phyloP scores from a whole-genome alignment of 2,113 vertebrate species.

The Oenanthe oenanthe region DNA sequence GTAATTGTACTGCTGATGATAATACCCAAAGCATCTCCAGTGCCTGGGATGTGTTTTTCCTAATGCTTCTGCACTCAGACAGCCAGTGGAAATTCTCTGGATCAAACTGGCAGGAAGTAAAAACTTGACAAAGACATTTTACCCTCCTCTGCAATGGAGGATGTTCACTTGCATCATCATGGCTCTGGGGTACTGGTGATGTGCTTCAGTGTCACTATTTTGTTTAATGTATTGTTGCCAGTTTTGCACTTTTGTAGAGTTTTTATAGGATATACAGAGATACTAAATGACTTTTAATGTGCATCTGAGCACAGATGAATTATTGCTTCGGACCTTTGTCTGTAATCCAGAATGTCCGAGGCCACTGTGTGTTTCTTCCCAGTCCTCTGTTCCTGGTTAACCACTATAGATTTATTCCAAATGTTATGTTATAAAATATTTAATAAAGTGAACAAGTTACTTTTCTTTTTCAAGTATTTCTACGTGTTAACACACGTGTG shows the following conservation, averaged over 20 bases:
- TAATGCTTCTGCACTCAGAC: neutral
- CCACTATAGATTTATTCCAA: neutral
- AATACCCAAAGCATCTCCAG: neutral
- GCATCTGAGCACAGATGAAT: neutral
- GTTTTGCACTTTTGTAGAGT: neutral
- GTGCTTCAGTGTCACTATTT: neutral
- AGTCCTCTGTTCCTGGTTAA: neutral
- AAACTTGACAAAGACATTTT: neutral
- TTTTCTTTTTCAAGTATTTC: neutral
- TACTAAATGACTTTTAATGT: neutral
- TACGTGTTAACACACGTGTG: neutral
- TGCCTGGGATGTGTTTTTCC: neutral
- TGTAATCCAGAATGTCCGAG: neutral
- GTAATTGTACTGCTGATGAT: neutral
- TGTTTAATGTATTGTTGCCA: neutral
- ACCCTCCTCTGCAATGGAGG: neutral
- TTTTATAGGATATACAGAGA: neutral
- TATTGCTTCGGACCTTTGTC: neutral
- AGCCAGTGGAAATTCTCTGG: neutral
- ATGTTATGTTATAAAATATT: neutral
- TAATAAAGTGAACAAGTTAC: neutral
- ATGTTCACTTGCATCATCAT: neutral
- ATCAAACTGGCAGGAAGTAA: neutral
- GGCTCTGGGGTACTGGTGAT: neutral
- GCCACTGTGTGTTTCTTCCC: neutral